Evolutionary conservation across 2,113 vertebrate genomes (phyloP), one percentile per base, ranked within the genome.

Genomic region (Periophthalmodon schlosseri): DNA sequence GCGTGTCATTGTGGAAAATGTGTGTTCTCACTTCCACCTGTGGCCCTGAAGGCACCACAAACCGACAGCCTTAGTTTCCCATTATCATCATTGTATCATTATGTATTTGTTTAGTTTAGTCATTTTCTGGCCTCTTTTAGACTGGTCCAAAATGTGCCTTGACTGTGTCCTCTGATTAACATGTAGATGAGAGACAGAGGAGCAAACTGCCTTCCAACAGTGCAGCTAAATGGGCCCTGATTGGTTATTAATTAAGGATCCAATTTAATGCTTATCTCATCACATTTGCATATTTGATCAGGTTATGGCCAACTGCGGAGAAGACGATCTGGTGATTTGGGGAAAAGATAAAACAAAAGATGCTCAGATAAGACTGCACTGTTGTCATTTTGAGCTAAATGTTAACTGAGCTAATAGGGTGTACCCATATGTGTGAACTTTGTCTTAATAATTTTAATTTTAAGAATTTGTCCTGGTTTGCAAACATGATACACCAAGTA

Each of bases 181-280:
- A 88, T 86, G 77, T 87, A 89, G 79, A 91, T 74, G 86, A 84
- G 82, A 78, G 75, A 50, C 70, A 6, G 2, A 77, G 84, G 78
- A 77, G 68, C 75, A 81, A 83, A 82, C 85, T 33, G 79, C 16
- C 71, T 3, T 85, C 75, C 49, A 81, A 84, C 18, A 20, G 80
- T 69, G 73, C 18, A 54, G 77, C 71, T 81, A 66, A 86, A 86
- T 84, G 39, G 68, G 69, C 78, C 61, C 23, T 86, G 86, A 91
- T 87, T 86, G 82, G 84, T 86, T 87, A 87, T 90, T 90, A 87
- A 87, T 89, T 85, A 87, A 39, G 49, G 16, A 5, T 33, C 76
- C 79, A 88, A 84, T 88, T 88, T 86, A 78, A 65, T n/a, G 1
- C 56, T 58, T 24, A 58, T 58, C 56, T 58, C 21, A 24, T 58